Evolutionary conservation across 2,797 vertebrate species (phyloP), one percentile per base, ranked within the genome.

Genomic region (Pagetopsis macropterus): DNA sequence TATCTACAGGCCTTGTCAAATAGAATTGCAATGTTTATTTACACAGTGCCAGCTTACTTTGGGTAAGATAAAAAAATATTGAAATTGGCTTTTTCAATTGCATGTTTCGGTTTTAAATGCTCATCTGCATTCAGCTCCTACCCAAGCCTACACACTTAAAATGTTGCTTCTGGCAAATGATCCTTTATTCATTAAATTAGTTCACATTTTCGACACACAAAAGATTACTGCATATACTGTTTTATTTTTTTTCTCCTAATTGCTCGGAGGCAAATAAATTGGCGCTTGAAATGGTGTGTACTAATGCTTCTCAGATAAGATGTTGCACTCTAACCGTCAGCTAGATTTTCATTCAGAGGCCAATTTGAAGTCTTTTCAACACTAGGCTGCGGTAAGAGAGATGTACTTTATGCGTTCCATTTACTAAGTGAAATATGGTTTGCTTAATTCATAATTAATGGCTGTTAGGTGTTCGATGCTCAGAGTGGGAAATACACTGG

Each of bases 101-200:
- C 4, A 10, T 58, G 70, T 48, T 43, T 43, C 8, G 44, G 19
- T 61, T 65, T 69, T 79, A 77, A 83, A 84, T 65, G 62, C 62
- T 72, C 69, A 77, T 71, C 61, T 65, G 40, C 61, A 67, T 64
- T 67, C 40, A 41, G 60, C 52, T 55, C 37, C 2, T 68, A 72
- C 27, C 40, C 48, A 65, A 8, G 14, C 50, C 72, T 27, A 65
- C 43, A 60, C 43, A 77, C 70, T 84, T 66, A 56, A 81, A 85
- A 70, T 87, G 70, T 88, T 43, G 88, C 89, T 92, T 79, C 58
- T 23, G 90, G 92, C 90, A 70, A 88, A 79, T 68, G 45, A 78
- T 86, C 89, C 81, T 87, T 87, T 76, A 92, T 92, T 92, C 85
- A 92, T 91, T 90, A 91, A 86, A 90, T 92, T 92, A 90, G 88